Base-by-base conservation (phyloP, 2,888 invertebrate genomes). In the Ptychoptera albimana region DNA sequence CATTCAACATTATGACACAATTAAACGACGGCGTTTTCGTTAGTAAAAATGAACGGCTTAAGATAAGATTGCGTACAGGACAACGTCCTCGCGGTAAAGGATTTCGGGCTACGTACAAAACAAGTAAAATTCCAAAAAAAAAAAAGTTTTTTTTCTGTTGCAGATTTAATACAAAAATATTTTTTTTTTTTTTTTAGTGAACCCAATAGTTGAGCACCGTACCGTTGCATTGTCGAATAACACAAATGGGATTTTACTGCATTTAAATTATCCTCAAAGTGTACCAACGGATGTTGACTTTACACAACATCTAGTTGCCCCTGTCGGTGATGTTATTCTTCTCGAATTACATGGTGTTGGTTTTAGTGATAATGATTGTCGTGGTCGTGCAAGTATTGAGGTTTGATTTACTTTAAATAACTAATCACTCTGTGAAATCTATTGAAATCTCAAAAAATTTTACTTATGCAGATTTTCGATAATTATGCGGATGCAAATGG, bases 401-500 rank as follows among this genome's bases (percentile, higher is more conserved):
- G 74, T 75, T 45, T 48, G 53, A 15, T 23, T 23, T 3, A 23
- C 23, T 23, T 23, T 23, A 23, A 5, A 23, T 5, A 23, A 5
- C 4, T 23, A 5, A 23, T 23, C 3, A 23, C 7, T 23, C 7
- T 23, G 23, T 5, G 4, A 23, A 23, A 6, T 11, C 10, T 6
- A 5, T 3, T 5, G 4, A 23, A 23, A 6, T 11, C 10, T 6
- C 34, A 34, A 11, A 11, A 11, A 10, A n/a, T n/a, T n/a, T 10
- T 29, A 8, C 8, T 14, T 37, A 12, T 41, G 15, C 54, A 74
- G 74, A 70, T 74, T 13, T 71, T 66, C 52, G 82, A 82, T 60
- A 77, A 74, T 58, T 82, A 82, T 61, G 75, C 79, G 0, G 80
- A 80, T 53, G 67, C 67, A 51, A 81, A 81, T 59, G 81, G 81